Evolutionary conservation across 2,888 invertebrate species (phyloP).

Genomic region (Drosophila colorata): DNA sequence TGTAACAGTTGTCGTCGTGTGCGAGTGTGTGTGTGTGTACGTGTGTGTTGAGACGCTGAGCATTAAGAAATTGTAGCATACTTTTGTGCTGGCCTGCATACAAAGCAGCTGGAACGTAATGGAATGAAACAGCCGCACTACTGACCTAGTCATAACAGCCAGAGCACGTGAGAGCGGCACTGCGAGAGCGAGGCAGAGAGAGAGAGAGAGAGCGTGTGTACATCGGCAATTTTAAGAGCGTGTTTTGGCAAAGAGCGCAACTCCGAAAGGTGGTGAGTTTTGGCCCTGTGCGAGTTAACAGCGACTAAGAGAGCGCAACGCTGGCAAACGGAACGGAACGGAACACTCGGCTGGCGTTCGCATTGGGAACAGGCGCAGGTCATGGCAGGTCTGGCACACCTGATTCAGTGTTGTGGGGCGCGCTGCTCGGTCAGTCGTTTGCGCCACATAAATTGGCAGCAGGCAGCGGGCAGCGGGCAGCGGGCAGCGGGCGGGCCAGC

Average conservation of each 20-base stretch:
- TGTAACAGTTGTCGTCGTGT: conserved; percentile 50
- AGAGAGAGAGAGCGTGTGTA: not conserved
- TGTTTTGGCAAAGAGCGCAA: conserved; percentile 45
- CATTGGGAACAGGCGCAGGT: conserved; percentile 37
- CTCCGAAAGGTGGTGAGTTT: conserved; percentile 79
- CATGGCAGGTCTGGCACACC: conserved; percentile 51
- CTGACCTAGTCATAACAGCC: conserved; percentile 77
- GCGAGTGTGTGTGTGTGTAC: conserved; percentile 8
- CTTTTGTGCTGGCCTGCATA: conserved; percentile 53
- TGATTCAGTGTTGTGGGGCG: conserved; percentile 35
- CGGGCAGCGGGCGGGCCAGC: not conserved
- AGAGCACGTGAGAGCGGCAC: conserved; percentile 10
- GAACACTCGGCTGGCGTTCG: conserved; percentile 14
- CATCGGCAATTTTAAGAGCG: conserved; percentile 57
- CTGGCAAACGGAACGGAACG: conserved; percentile 45
- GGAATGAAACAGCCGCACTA: conserved; percentile 65
- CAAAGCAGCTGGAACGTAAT: conserved; percentile 43
- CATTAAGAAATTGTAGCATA: conserved; percentile 60
- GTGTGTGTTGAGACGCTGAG: conserved; percentile 16
- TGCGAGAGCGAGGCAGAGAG: conserved; percentile 12
- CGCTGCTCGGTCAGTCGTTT: conserved; percentile 46
- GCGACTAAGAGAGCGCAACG: conserved; percentile 50
- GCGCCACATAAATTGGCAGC: conserved; percentile 43
- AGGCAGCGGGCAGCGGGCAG: conserved; percentile 1
- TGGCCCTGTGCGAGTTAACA: conserved; percentile 48